Base-by-base conservation (phyloP, 2,888 invertebrate species). In the Hofmannophila pseudospretella region DNA sequence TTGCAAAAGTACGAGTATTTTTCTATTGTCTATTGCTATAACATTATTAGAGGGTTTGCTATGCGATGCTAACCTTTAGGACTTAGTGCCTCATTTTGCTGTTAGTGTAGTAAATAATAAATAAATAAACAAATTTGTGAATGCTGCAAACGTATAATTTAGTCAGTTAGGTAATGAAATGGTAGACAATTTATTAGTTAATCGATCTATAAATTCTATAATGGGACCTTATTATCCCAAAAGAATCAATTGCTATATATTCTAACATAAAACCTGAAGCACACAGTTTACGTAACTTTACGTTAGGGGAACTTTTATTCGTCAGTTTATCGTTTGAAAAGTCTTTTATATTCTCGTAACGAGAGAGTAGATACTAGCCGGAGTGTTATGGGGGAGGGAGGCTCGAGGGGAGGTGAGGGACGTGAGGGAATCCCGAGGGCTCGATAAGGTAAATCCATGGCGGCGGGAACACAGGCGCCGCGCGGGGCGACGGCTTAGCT, bases 381-480 rank as follows among this genome's bases (percentile, higher is more conserved):
- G 42, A 44, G 44, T 49, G 50, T 51, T 48, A 49, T 42, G 41
- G 44, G 43, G 47, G 55, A 34, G 23, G 34, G 33, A 34, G 25
- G 23, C 8, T 2, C 23, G 23, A 30, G 22, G 34, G 41, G n/a
- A 43, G 36, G 47, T 46, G 45, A 52, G 58, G 42, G 47, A 47
- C 50, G 50, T 40, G 53, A 54, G 57, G 58, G 57, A 63, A 58
- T 73, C 75, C 73, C 76, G 44, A 40, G 72, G 70, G 75, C 53
- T 68, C 71, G 84, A 84, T 84, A 85, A 82, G 69, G 73, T 66
- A 72, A 75, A 73, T 74, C 84, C 69, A 45, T n/a, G 45, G 73
- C 68, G 68, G 68, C 58, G 63, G 51, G 62, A 60, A 67, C 67
- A 74, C 58, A 78, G 67, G 66, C 59, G 63, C 75, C 72, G 75